Evolutionary conservation across 2,888 invertebrate genomes (phyloP), one percentile per base, ranked within the genome.

Genomic region (Eupithecia abbreviata): DNA sequence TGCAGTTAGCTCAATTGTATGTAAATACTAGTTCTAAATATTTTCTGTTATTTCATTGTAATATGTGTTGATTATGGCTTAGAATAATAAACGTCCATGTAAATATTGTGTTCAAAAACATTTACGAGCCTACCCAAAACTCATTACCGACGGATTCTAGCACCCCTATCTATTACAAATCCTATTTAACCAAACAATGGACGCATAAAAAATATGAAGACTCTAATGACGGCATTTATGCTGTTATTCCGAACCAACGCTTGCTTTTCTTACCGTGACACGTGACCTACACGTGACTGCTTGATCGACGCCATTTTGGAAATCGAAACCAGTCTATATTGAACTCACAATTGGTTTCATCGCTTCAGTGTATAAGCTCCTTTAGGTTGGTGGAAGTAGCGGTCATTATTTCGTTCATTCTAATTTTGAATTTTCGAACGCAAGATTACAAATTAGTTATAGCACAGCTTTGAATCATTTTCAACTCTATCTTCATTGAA

Each of bases 211-310:
- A 90, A 89, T 84, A 90, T 91, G 91, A 90, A 90, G 89, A 89
- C 89, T 84, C 86, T 93, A 94, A 94, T 94, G 91, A 93, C 86
- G 88, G 89, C 89, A 92, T 94, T 94, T 93, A 93, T 87, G 89
- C 86, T 90, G 91, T 93, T 91, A 93, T 94, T 94, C 90, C 92
- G 81, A 88, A 88, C 90, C 88, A 87, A 93, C 94, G 93, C 94
- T 90, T 90, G 91, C 89, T 91, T 92, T 91, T 88, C 91, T 91
- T 90, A 85, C 84, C 30, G 74, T 75, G 89, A 84, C 94, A 93
- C 94, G 94, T 93, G 94, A 82, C 92, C 73, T 78, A 77, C 94
- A 90, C 94, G 93, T 90, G 94, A 82, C 88, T 68, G 74, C 73
- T 80, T 85, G 84, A 85, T 81, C 82, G 84, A 73, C 90, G 90